phyloP scores from a whole-genome alignment of 2,113 vertebrate species.

The Capreolus pygargus region DNA sequence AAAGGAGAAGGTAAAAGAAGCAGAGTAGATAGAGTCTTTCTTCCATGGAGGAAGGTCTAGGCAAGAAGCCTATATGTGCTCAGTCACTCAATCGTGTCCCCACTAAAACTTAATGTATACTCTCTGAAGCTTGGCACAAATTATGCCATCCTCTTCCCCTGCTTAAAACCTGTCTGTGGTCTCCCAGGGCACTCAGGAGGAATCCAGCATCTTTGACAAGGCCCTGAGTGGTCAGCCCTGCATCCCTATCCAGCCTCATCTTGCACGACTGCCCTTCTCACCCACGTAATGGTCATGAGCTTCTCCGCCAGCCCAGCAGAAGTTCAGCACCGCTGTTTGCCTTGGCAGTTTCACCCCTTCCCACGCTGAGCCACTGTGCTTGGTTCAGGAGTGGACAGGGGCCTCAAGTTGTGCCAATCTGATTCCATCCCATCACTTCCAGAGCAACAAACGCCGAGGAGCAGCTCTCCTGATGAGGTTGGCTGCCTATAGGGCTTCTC shows the following conservation, averaged over 20 bases:
- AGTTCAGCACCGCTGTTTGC: background rate
- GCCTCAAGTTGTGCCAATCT: background rate
- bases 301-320: background rate
- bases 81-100: background rate
- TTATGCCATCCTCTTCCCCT: background rate
- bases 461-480: background rate
- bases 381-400: background rate
- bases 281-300: background rate
- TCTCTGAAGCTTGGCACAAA: background rate
- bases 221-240: background rate
- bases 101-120: background rate
- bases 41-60: background rate
- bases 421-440: background rate
- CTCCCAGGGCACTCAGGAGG: background rate
- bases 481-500: background rate
- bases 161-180: background rate
- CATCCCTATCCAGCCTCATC: background rate
- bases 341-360: background rate
- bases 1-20: background rate
- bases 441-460: background rate
- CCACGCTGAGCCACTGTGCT: background rate
- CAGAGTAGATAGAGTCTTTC: background rate
- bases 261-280: background rate
- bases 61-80: background rate
- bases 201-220: background rate